Conservation (phyloP, 2,113 vertebrate genomes). For the Pseudorhombus dupliciocellatus region DNA sequence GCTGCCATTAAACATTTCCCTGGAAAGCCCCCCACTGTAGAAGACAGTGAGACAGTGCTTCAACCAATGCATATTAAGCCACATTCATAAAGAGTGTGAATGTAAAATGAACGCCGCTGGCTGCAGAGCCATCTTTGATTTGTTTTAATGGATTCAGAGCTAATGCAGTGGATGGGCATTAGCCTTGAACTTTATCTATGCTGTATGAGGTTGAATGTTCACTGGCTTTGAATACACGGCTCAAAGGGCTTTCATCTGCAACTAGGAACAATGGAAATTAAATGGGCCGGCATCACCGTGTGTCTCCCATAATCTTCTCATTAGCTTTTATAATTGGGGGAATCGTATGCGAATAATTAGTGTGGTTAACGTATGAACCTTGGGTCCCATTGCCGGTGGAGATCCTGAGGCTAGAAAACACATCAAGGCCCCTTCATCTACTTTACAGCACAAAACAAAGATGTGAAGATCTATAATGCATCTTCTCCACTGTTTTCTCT, state of each 20-base stretch:
- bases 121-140: constrained; percentile 3
- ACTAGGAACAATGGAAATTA: constrained; percentile 67
- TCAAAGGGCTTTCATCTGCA: constrained; percentile 44
- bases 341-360: constrained; percentile 78
- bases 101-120: constrained; percentile 5
- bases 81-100: background rate
- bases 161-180: constrained; percentile 19
- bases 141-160: constrained; percentile 12
- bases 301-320: constrained; percentile 75
- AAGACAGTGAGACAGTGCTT: background rate
- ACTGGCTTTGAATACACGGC: constrained; percentile 39
- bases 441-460: constrained; percentile 52
- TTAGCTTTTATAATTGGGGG: constrained; percentile 79
- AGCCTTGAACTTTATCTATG: constrained; percentile 21
- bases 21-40: background rate
- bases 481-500: constrained; percentile 8
- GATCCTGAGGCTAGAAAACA: constrained; percentile 53
- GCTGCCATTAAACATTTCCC: constrained; percentile 37
- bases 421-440: constrained; percentile 42
- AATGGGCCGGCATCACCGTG: constrained; percentile 42
- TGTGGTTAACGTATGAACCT: constrained; percentile 80
- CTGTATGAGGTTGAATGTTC: constrained; percentile 34
- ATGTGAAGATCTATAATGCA: constrained; percentile 39
- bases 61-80: constrained; percentile 12
- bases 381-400: constrained; percentile 62